phyloP scores from a whole-genome alignment of 2,888 invertebrate species.

The Trachelus tabidus region DNA sequence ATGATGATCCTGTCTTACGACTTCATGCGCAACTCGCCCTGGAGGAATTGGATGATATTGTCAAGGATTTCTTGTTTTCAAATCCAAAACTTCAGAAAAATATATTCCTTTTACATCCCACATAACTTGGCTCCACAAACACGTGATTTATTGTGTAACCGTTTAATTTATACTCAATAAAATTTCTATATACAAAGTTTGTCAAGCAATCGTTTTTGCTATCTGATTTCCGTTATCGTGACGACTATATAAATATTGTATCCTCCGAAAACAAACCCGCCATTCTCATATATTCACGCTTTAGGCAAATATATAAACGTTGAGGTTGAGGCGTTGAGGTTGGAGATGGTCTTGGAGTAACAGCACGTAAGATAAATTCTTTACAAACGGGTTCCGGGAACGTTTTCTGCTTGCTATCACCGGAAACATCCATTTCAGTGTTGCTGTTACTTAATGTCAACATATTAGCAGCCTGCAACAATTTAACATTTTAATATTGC shows the following conservation, averaged over 20 bases:
- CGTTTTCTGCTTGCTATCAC: slow-evolving; percentile 52
- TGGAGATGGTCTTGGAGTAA: slow-evolving; percentile 72
- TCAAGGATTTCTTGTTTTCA: slow-evolving; percentile 73
- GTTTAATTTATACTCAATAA: neutral
- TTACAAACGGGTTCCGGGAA: slow-evolving; percentile 72
- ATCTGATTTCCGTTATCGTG: neutral
- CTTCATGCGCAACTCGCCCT: slow-evolving; percentile 82
- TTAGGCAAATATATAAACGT: slow-evolving; percentile 76
- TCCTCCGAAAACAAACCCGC: slow-evolving; percentile 86
- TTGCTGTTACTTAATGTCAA: slow-evolving; percentile 62
- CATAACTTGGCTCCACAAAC: neutral
- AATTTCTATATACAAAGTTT: neutral
- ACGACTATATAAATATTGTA: slow-evolving; percentile 72
- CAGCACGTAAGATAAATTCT: slow-evolving; percentile 75
- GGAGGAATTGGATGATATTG: slow-evolving; percentile 79
- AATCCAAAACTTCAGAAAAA: slow-evolving; percentile 71
- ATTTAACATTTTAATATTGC: slow-evolving; percentile 11
- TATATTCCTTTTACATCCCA: slow-evolving; percentile 51
- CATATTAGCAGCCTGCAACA: slow-evolving; percentile 68
- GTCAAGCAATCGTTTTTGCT: neutral
- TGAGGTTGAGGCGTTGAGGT: slow-evolving; percentile 74
- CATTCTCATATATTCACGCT: slow-evolving; percentile 76
- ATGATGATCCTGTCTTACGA: slow-evolving; percentile 76
- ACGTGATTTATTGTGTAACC: neutral
- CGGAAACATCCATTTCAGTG: slow-evolving; percentile 47